Base-by-base conservation (phyloP, 2,888 invertebrate species). In the Troglohyphantes excavatus region DNA sequence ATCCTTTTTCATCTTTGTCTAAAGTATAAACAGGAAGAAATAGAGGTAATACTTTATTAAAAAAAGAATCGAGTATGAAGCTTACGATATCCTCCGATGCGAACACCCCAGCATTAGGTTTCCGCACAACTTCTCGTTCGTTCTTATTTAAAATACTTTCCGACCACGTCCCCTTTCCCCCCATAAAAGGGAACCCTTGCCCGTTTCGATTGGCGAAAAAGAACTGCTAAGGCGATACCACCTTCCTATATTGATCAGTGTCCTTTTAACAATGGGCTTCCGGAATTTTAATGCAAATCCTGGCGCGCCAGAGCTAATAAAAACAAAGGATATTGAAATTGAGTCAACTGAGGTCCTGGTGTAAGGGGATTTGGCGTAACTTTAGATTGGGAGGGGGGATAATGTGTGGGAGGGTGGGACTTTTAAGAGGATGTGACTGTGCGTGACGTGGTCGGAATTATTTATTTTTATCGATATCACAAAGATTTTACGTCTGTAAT, bases 141-240 rank as follows among this genome's bases (percentile, higher is more conserved):
- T 65, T 21, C 53, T 68, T 68, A 53, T 81, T 81, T 81, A 68
- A 81, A 76, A 73, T 73, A 33, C 72, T 26, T 11, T 70, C 3
- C 26, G 11, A 9, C 65, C 67, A 26, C 29, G n/a, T n/a, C n/a
- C n/a, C 26, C 23, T 67, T 27, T 23, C 11, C 21, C 26, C 26
- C 11, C 26, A 5, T 19, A 70, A 33, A 33, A 33, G 70, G n/a
- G 33, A 9, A 26, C 19, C 23, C 23, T 65, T 27, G 19, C 65
- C 26, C 68, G 17, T 21, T 33, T 21, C 33, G 68, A 68, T 68
- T 33, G 68, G 33, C n/a, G n/a, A 21, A 17, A 29, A 19, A 33
- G 27, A 11, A 23, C 65, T 23, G 13, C 23, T 26, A 9, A 11
- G 23, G 26, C 11, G 68, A 33, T n/a, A 33, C 23, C 7, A 33